Conservation (phyloP, 2,888 invertebrate genomes). For the Tenthredo livida region DNA sequence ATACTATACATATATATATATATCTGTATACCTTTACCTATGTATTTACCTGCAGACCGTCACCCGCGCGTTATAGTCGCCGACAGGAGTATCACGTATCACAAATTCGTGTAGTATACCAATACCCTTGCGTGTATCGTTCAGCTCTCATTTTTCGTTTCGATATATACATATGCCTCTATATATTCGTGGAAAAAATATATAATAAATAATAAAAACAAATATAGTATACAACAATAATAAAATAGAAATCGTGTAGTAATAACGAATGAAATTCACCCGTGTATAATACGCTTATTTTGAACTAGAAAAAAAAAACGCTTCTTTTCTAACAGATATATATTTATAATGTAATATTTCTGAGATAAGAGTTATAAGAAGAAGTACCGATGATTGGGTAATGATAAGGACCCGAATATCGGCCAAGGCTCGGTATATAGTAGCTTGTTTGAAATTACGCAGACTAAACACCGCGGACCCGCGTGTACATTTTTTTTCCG, state of each 20-base stretch:
- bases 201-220: background rate
- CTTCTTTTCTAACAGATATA: too few species aligned
- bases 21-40: background rate
- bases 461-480: constrained; percentile 29
- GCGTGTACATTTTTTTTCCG: constrained; percentile 9
- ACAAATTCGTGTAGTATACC: background rate
- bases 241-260: too few species aligned
- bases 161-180: background rate
- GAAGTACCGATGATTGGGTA: background rate
- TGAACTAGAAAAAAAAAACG: too few species aligned
- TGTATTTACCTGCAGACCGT: background rate
- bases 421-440: background rate
- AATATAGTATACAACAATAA: background rate
- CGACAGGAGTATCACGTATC: constrained; percentile 48
- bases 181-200: background rate
- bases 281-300: too few species aligned
- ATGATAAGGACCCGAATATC: background rate
- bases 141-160: constrained; percentile 15
- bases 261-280: too few species aligned
- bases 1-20: background rate
- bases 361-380: background rate
- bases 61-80: constrained; percentile 4
- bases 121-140: background rate
- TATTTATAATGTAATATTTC: too few species aligned
- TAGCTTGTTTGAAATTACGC: constrained; percentile 42